Evolutionary conservation across 2,113 vertebrate species (phyloP), one percentile per base, ranked within the genome.

Genomic region (Sarotherodon lohbergeri): DNA sequence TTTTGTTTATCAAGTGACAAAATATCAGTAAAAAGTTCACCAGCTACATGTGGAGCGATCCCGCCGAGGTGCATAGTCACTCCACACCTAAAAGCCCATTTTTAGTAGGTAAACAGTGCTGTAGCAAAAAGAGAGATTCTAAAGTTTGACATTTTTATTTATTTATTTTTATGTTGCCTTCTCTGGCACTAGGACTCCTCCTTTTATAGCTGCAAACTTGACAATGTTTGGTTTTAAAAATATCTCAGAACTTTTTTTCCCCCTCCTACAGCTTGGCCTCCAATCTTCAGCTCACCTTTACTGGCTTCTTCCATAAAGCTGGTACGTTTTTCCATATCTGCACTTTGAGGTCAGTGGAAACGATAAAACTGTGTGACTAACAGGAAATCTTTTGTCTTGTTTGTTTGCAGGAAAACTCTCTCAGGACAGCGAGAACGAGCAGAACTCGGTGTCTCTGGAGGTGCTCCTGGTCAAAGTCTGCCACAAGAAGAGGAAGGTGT

Each of bases 391-490:
- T 57, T 12, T 80, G 5, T 61, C 17, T 48, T 19, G 12, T 29
- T 9, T 39, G 10, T 88, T 32, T 73, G 13, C 96, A 99, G 98
- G 98, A 96, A 98, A 99, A 95, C 97, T 97, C 91, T 98, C 97
- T 88, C 98, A 97, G 96, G 98, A 99, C 95, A 98, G 98, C 88
- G 98, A 99, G 96, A 99, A 99, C 83, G 98, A 99, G 96, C 98
- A 99, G 97, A 98, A 97, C 96, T 98, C 98, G 4, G 98, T 99
- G 81, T 98, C 97, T 89, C 93, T 99, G 94, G 98, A 99, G 97
- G 98, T 99, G 93, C 97, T 99, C 92, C 98, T 99, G 89, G 98
- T 99, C 92, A 99, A 99, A 97, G 98, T 99, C 92, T 99, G 98
- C 94, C 98, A 99, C 96, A 99, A 99, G 96, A 99, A 99, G 94